Conservation (phyloP, 2,888 invertebrate species). For the Sphecodes monilicornis region DNA sequence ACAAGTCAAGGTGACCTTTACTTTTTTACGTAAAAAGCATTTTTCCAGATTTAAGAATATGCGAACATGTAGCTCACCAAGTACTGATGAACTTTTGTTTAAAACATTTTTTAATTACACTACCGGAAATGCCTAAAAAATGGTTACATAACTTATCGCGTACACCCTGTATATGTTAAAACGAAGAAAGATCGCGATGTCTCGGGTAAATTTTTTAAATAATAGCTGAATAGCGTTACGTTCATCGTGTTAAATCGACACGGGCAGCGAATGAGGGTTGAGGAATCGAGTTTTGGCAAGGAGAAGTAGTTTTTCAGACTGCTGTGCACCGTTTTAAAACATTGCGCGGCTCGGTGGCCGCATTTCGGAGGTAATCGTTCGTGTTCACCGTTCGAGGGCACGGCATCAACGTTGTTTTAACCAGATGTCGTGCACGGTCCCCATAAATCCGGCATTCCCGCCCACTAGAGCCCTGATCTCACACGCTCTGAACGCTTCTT, state of each 20-base stretch:
- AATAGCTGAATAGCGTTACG: neutral
- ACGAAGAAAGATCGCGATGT: neutral
- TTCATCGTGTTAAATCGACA: too few relatives aligned
- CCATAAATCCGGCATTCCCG: conserved; percentile 81
- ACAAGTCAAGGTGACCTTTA: too few relatives aligned
- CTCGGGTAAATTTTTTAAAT: neutral
- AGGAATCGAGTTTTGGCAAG: neutral
- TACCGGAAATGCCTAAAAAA: too few relatives aligned
- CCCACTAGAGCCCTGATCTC: conserved; percentile 76
- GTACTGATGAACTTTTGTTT: too few relatives aligned
- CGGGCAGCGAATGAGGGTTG: neutral
- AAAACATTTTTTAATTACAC: too few relatives aligned
- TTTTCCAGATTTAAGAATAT: too few relatives aligned
- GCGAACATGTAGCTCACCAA: too few relatives aligned
- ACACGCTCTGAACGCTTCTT: conserved; percentile 77
- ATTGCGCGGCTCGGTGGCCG: conserved; percentile 5
- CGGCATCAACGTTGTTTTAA: conserved; percentile 76
- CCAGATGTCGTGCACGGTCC: conserved; percentile 78
- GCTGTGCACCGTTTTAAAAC: neutral
- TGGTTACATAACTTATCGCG: too few relatives aligned
- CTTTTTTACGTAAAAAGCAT: too few relatives aligned
- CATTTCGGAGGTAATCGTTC: conserved; percentile 64
- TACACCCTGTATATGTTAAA: too few relatives aligned
- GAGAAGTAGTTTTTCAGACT: neutral
- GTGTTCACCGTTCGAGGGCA: conserved; percentile 57